These are phyloP conservation scores for Reinhardtius hippoglossoides DNA, from an alignment of 2,113 vertebrate species.

Conservation along the genomic window DNA sequence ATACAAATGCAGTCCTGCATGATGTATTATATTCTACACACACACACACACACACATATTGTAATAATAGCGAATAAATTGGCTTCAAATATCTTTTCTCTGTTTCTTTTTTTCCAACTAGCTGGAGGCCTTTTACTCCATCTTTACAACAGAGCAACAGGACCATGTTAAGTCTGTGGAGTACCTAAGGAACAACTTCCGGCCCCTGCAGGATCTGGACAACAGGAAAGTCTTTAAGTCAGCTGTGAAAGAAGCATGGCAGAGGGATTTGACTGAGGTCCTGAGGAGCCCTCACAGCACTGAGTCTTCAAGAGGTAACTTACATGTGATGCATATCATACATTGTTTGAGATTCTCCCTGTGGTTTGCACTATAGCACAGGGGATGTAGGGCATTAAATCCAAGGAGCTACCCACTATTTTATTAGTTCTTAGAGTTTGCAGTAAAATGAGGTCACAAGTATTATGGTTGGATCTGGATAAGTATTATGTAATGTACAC, in stretches of 20 bases:
- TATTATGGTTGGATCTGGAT: not conserved
- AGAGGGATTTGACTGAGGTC: constrained; percentile 87
- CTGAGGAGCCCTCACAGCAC: constrained; percentile 88
- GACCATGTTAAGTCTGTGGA: constrained; percentile 98
- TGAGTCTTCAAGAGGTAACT: constrained; percentile 93
- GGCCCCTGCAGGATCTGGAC: constrained; percentile 89
- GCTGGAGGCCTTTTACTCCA: constrained; percentile 98
- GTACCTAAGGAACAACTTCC: constrained; percentile 97
- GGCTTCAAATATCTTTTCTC: constrained; percentile 35
- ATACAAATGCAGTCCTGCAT: constrained; percentile 45
- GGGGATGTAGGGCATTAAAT: not conserved
- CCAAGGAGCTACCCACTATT: constrained; percentile 18
- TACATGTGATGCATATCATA: constrained; percentile 1
- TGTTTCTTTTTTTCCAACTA: constrained; percentile 61
- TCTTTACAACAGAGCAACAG: constrained; percentile 99
- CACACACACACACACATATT: not conserved
- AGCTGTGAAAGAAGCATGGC: constrained; percentile 93
- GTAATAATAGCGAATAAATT: constrained; percentile 22
- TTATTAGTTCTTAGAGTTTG: not conserved
- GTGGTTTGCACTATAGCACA: not conserved
- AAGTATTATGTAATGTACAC: not conserved
- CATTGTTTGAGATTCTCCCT: not conserved
- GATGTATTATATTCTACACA: constrained; percentile 40
- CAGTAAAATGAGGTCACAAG: not conserved
- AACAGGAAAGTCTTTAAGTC: constrained; percentile 91